phyloP scores from a whole-genome alignment of 2,113 vertebrate species.

The Oryzias javanicus region DNA sequence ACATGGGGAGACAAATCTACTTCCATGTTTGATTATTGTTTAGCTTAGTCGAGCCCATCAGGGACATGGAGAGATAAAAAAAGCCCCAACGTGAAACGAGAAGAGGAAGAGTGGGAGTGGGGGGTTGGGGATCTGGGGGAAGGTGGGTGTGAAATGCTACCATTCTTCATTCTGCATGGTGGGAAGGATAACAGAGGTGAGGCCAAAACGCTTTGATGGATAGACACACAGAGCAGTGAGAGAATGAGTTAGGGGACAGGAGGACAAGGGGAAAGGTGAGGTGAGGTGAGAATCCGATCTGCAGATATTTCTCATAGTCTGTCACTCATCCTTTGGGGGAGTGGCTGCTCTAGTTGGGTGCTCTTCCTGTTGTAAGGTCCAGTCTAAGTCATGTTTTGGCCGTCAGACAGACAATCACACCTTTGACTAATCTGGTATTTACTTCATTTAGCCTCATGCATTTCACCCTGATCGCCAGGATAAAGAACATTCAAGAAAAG shows the following conservation, averaged over 20 bases:
- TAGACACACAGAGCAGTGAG: conserved; percentile 25
- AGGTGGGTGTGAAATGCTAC: conserved; percentile 31
- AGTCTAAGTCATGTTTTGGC: too few relatives aligned
- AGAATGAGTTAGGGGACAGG: too few relatives aligned
- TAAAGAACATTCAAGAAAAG: too few relatives aligned
- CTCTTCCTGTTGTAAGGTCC: too few relatives aligned
- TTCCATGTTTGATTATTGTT: background rate
- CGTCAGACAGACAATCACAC: too few relatives aligned
- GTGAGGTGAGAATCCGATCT: conserved; percentile 1
- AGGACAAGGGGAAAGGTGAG: background rate
- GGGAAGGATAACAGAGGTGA: conserved; percentile 41
- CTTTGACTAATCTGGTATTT: too few relatives aligned
- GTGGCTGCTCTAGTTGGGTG: background rate
- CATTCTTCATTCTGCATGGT: conserved; percentile 22
- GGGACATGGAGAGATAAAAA: background rate
- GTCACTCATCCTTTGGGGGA: background rate
- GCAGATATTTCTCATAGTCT: background rate
- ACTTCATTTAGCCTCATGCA: too few relatives aligned
- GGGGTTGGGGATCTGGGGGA: conserved; percentile 35
- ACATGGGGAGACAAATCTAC: background rate
- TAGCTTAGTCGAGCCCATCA: background rate
- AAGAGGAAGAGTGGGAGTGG: conserved; percentile 8
- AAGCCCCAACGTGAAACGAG: background rate
- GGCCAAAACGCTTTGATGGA: conserved; percentile 52
- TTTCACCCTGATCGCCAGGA: too few relatives aligned